A percentile compares a stretch with the other conserved stretches of the same genome.
Conservation (phyloP, 1,140 invertebrate genomes). For the Bombus sylvicola region DNA sequence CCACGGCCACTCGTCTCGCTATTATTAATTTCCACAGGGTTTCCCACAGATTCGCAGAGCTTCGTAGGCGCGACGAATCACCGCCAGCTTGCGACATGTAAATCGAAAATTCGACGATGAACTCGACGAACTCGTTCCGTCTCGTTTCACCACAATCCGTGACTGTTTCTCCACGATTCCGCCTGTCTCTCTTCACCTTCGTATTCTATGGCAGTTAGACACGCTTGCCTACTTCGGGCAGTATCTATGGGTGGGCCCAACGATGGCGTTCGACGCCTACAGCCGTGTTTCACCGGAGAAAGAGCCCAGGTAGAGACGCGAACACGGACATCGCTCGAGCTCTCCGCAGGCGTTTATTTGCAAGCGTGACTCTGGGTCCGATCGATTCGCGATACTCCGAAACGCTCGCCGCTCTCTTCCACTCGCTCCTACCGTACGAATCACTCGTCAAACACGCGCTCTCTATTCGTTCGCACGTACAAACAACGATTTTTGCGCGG, state of each 20-base stretch:
- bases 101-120: slow-evolving; percentile 56
- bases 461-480: not conserved
- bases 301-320: slow-evolving; percentile 6
- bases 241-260: slow-evolving; percentile 63
- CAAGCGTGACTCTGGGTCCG: slow-evolving; percentile 65
- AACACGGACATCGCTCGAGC: slow-evolving; percentile 13
- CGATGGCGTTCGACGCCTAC: slow-evolving; percentile 55
- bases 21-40: slow-evolving; percentile 39
- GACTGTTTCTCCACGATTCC: not conserved
- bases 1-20: slow-evolving; percentile 30
- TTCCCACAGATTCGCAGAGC: slow-evolving; percentile 41
- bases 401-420: slow-evolving; percentile 44
- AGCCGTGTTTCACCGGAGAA: slow-evolving; percentile 23
- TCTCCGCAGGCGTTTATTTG: slow-evolving; percentile 62
- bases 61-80: slow-evolving; percentile 53
- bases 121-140: slow-evolving; percentile 3
- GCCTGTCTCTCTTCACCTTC: not conserved
- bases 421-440: slow-evolving; percentile 30
- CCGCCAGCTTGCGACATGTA: slow-evolving; percentile 53
- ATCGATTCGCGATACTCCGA: slow-evolving; percentile 73
- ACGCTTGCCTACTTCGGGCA: slow-evolving; percentile 68
- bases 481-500: not conserved
- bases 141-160: not conserved
- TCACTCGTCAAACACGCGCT: not conserved
- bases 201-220: slow-evolving; percentile 65